These are phyloP conservation scores for Drosophila sturtevanti DNA, from an alignment of 1,140 invertebrate species.

Conservation along the genomic window DNA sequence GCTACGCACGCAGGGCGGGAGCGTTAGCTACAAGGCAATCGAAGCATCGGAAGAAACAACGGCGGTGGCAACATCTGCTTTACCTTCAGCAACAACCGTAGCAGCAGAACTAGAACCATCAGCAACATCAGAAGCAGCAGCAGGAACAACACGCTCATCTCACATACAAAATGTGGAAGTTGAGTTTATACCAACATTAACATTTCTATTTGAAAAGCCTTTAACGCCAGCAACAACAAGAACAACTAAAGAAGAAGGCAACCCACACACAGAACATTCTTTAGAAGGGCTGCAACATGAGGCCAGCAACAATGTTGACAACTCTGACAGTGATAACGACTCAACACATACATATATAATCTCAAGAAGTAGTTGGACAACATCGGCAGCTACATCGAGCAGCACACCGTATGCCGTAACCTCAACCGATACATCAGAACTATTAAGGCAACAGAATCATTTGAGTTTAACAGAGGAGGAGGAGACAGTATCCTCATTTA, in stretches of 20 bases:
- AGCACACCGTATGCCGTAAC: slow-evolving; percentile 64
- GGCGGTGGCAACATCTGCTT: slow-evolving; percentile 5
- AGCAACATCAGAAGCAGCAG: no score
- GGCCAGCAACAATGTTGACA: slow-evolving; percentile 27
- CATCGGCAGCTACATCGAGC: slow-evolving; percentile 41
- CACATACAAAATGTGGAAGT: slow-evolving; percentile 50
- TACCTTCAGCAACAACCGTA: slow-evolving; percentile 4
- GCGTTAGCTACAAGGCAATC: slow-evolving; percentile 65
- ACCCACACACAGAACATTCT: background rate
- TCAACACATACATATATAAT: slow-evolving; percentile 74
- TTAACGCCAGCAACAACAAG: slow-evolving; percentile 7
- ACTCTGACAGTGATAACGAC: slow-evolving; percentile 54
- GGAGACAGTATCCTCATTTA: slow-evolving; percentile 64
- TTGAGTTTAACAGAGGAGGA: slow-evolving; percentile 67
- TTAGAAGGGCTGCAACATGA: slow-evolving; percentile 45
- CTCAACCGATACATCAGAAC: slow-evolving; percentile 66
- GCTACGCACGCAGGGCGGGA: slow-evolving; percentile 63
- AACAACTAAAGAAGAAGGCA: slow-evolving; percentile 11
- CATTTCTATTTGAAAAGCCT: slow-evolving; percentile 56
- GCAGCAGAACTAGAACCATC: no score
- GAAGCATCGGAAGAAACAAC: slow-evolving; percentile 43
- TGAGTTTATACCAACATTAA: slow-evolving; percentile 74
- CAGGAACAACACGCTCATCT: background rate
- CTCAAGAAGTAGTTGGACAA: slow-evolving; percentile 60
- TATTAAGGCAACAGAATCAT: slow-evolving; percentile 66